Evolutionary conservation across 2,888 invertebrate genomes (phyloP), one percentile per base, ranked within the genome.

Genomic region (Sminthurides aquaticus): DNA sequence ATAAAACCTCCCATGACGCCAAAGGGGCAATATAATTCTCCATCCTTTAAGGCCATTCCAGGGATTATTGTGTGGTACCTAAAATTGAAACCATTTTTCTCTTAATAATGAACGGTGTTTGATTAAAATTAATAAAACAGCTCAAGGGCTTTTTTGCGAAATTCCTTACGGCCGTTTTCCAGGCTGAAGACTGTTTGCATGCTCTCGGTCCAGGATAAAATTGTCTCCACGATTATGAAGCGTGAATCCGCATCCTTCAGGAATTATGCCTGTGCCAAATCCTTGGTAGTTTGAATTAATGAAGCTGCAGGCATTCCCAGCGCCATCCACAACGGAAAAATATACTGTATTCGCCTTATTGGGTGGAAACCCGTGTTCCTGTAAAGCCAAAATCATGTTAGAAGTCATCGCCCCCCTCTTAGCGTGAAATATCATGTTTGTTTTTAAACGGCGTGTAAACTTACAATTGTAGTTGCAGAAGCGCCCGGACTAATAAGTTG

Each of bases 301-400:
- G 67, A 79, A 79, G n/a, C 79, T 79, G 69, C 79, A 79, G 1
- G 79, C 79, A 68, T 79, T 79, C 29, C 80, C 79, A 8, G 77
- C 70, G 0, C 67, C 70, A 67, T 80, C 80, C 5, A 78, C 76
- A 11, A 77, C 77, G 22, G 77, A 76, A 66, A 79, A 77, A 70
- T 79, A 79, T 1, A 78, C 78, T 2, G 80, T 80, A 70, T 78
- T 77, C 2, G 69, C 64, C 20, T 52, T 63, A 54, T 68, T 67
- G 24, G 69, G 67, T 28, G 73, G 73, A 34, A 52, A 69, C n/a
- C 73, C 73, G 57, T 73, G 71, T 49, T 71, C 68, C 71, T 71
- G 49, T 0, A 43, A 20, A 65, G n/a, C 48, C 57, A 61, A 56
- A 20, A 34, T n/a, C n/a, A n/a, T n/a, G n/a, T n/a, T n/a, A n/a